Conservation (phyloP, 2,888 invertebrate genomes). For the Yponomeuta sedellus region DNA sequence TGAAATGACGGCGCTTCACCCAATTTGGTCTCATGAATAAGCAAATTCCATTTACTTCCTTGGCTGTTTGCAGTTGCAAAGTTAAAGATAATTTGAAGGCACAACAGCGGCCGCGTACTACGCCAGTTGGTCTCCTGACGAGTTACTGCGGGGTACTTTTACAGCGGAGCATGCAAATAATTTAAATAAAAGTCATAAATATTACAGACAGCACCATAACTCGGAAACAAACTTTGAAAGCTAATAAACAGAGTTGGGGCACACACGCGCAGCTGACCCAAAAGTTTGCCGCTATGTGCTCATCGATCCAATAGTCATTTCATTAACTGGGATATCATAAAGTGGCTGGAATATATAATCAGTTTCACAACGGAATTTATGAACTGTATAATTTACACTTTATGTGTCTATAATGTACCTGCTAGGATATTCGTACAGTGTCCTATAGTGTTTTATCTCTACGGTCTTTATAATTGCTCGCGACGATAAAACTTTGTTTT, state of each 20-base stretch:
- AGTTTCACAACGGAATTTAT: neutral
- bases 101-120: neutral
- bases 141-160: neutral
- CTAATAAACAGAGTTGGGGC: slow-evolving; percentile 10
- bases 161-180: slow-evolving; percentile 1
- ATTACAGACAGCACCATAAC: neutral
- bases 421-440: no score
- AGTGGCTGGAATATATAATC: neutral
- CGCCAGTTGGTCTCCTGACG: neutral
- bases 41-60: slow-evolving; percentile 38
- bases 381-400: neutral
- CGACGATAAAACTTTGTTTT: no score
- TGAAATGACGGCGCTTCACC: slow-evolving; percentile 29
- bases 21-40: slow-evolving; percentile 48
- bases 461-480: no score
- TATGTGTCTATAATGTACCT: no score
- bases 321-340: slow-evolving; percentile 11
- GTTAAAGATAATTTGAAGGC: neutral
- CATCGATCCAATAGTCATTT: slow-evolving; percentile 7
- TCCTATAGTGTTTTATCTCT: no score
- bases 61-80: slow-evolving; percentile 1
- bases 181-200: slow-evolving; percentile 10
- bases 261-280: slow-evolving; percentile 8
- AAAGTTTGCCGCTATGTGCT: neutral
- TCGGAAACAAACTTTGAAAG: neutral